Percentiles rank a stretch among this genome's conserved stretches.
Conservation (phyloP, 2,888 invertebrate species). For the Fragum sueziense region DNA sequence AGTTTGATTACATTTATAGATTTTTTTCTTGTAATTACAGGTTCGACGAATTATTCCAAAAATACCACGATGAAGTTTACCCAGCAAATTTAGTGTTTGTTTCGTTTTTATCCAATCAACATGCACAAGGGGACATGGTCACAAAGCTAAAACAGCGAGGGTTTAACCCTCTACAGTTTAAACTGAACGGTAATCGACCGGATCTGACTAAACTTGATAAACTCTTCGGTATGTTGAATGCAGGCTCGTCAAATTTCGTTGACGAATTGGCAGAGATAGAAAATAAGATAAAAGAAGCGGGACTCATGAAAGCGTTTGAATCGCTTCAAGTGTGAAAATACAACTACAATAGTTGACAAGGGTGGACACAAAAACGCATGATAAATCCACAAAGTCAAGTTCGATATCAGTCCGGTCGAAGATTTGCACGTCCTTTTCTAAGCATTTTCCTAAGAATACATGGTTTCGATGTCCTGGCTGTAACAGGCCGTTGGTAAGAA, state of each 20-base stretch:
- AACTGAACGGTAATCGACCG: slow-evolving; percentile 75
- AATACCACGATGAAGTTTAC: slow-evolving; percentile 80
- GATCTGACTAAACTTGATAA: slow-evolving; percentile 82
- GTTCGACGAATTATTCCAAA: slow-evolving; percentile 77
- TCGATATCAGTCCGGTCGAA: background rate
- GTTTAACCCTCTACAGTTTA: slow-evolving; percentile 76
- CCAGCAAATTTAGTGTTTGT: slow-evolving; percentile 81
- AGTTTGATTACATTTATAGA: background rate
- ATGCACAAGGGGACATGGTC: slow-evolving; percentile 78
- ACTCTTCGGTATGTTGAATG: slow-evolving; percentile 79
- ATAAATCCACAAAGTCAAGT: background rate
- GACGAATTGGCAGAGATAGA: slow-evolving; percentile 70
- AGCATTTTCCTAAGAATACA: background rate
- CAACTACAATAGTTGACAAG: background rate
- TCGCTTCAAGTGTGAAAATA: slow-evolving; percentile 5
- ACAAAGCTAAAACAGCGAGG: slow-evolving; percentile 64
- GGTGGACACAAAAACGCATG: background rate
- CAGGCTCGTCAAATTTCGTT: slow-evolving; percentile 71
- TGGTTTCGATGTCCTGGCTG: background rate
- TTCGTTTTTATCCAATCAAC: slow-evolving; percentile 80
- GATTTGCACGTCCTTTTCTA: background rate
- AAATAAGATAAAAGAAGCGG: slow-evolving; percentile 59
- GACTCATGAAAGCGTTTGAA: slow-evolving; percentile 61
- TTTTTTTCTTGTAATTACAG: slow-evolving; percentile 62
- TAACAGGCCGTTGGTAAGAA: background rate